Base-by-base conservation (phyloP, 2,113 vertebrate species). In the Mesembrinibis cayennensis region DNA sequence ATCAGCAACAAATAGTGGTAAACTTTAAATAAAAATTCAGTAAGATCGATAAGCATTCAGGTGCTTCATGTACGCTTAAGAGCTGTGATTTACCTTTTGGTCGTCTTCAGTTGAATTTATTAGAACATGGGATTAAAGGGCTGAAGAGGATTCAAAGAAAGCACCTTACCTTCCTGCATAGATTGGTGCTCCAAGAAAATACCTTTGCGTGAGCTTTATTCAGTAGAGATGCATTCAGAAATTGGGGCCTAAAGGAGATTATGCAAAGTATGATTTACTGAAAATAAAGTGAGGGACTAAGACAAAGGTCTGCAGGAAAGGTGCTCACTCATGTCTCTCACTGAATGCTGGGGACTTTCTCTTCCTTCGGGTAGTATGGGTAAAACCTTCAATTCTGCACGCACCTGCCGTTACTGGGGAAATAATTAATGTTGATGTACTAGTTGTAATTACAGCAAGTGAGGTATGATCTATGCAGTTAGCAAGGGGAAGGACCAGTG, bases 371-470 rank as follows among this genome's bases (percentile, higher is more conserved):
- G 11, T 72, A 44, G 9, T 22, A 16, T 21, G 20, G 13, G 18
- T 42, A 62, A 74, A 92, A 49, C 34, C 38, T 82, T 86, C 30
- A 56, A 26, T 82, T 87, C 61, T 76, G 36, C 32, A 59, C 0
- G 6, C 59, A 40, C 30, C 70, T 85, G 38, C 73, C 3, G 2
- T 96, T 95, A 71, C 23, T 6, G 10, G 44, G 70, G 61, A 82
- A 90, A 82, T 91, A 94, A 95, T 96, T 93, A 76, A 89, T 49
- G 63, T 72, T 84, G 86, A 89, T 84, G 73, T 89, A 62, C 18
- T 81, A 50, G 55, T 47, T 93, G 49, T 94, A 95, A 93, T 92
- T 97, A 87, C 71, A 92, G 70, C 81, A 73, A 95, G 70, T 80
- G 83, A 70, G 49, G 42, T 82, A 44, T 92, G 83, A 89, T 92